Evolutionary conservation across 2,113 vertebrate species (phyloP).

Genomic region (Pardalotus punctatus): DNA sequence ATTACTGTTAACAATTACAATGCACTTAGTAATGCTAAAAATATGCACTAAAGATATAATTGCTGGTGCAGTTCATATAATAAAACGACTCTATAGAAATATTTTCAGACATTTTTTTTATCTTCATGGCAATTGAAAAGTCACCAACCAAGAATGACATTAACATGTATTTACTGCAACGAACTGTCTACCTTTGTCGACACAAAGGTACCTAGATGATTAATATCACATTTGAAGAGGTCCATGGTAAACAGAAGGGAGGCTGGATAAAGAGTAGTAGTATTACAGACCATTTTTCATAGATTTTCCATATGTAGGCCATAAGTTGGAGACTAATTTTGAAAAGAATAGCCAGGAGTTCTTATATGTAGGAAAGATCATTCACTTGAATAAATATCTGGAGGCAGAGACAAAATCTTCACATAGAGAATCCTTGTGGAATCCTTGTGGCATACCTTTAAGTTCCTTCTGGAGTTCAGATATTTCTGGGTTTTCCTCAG

Average conservation of each 20-base stretch:
- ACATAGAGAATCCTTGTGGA: not conserved
- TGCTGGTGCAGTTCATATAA: not conserved
- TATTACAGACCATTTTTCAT: not conserved
- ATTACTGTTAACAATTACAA: conserved; percentile 65
- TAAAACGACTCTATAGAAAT: not conserved
- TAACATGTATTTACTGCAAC: conserved; percentile 26
- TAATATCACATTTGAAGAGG: not conserved
- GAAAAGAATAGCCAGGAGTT: not conserved
- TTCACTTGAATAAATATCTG: not conserved
- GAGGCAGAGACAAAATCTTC: not conserved
- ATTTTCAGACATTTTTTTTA: conserved; percentile 51
- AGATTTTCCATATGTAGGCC: not conserved
- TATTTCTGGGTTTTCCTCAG: not conserved
- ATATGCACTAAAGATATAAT: conserved; percentile 51
- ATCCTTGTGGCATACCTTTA: too few species aligned
- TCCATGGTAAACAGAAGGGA: not conserved
- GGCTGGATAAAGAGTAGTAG: not conserved
- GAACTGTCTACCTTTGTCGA: not conserved
- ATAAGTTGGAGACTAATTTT: not conserved
- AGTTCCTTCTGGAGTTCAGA: not conserved
- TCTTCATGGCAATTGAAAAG: conserved; percentile 38
- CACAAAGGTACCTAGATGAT: not conserved
- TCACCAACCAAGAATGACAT: not conserved
- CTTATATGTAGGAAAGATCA: not conserved
- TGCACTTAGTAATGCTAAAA: not conserved